Evolutionary conservation across 2,888 invertebrate species (phyloP).

Genomic region (Augiades crinisus): DNA sequence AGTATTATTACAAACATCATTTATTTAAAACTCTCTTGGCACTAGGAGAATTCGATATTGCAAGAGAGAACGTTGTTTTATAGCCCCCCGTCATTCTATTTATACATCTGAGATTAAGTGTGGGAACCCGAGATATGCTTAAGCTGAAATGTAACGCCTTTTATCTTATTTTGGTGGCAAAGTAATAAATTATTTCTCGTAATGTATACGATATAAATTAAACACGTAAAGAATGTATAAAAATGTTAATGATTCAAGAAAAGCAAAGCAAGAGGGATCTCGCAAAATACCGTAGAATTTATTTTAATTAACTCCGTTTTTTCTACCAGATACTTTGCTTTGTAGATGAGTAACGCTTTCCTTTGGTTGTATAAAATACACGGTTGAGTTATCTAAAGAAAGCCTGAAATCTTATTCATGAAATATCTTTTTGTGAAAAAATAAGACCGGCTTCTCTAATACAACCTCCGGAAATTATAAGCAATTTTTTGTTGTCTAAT

Average conservation of each 20-base stretch:
- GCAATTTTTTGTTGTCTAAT: too few relatives aligned
- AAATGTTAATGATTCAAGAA: neutral
- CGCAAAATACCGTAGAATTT: neutral
- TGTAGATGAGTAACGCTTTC: neutral
- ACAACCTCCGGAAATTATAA: too few relatives aligned
- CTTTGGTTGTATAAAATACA: neutral
- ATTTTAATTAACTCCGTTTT: neutral
- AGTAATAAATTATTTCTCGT: neutral
- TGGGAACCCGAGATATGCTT: slow-evolving; percentile 14
- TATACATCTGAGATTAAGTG: slow-evolving; percentile 12
- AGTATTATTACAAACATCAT: too few relatives aligned
- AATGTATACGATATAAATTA: too few relatives aligned
- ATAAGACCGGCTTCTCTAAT: too few relatives aligned
- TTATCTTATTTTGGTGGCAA: neutral
- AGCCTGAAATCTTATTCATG: neutral
- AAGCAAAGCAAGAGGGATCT: neutral
- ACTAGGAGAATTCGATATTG: too few relatives aligned
- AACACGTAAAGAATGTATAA: too few relatives aligned
- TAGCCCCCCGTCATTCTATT: slow-evolving; percentile 10
- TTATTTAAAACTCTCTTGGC: too few relatives aligned
- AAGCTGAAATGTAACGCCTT: neutral
- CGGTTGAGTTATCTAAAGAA: neutral
- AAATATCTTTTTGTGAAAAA: too few relatives aligned
- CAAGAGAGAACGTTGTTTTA: too few relatives aligned
- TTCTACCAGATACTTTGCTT: neutral